A percentile compares a stretch with the other conserved stretches of the same genome.
These are phyloP conservation scores for Hapalemur alaotrensis DNA, from an alignment of 2,797 vertebrate species.

Conservation along the genomic window DNA sequence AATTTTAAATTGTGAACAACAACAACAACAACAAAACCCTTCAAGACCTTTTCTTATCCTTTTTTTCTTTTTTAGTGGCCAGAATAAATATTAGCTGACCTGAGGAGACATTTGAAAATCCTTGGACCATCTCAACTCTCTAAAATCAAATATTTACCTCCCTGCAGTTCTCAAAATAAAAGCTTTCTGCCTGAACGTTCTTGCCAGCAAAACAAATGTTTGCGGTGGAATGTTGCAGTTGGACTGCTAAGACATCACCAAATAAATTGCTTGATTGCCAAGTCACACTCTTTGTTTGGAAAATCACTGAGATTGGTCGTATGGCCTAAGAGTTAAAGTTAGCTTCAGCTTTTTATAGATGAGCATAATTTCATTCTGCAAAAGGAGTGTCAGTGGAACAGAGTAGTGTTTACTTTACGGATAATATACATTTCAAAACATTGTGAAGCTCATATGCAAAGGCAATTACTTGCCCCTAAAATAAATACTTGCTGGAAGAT, in stretches of 20 bases:
- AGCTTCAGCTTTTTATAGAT: background rate
- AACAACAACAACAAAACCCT: background rate
- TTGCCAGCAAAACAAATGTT: conserved; percentile 11
- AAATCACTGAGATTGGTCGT: background rate
- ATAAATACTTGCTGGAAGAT: background rate
- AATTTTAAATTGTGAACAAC: background rate
- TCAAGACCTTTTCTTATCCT: background rate
- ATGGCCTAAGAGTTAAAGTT: background rate
- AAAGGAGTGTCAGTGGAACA: background rate
- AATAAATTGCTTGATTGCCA: background rate
- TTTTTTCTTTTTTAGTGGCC: background rate
- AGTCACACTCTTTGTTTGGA: background rate
- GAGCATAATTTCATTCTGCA: background rate
- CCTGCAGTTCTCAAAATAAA: conserved; percentile 11
- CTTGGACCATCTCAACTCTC: background rate
- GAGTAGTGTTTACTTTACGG: background rate
- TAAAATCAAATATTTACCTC: conserved; percentile 53
- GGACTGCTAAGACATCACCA: background rate
- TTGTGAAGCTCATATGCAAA: background rate
- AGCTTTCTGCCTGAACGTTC: background rate
- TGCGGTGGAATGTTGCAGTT: background rate
- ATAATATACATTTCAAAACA: background rate
- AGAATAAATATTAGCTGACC: conserved; percentile 50
- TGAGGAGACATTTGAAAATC: conserved; percentile 41
- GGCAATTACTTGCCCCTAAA: background rate